phyloP scores from a whole-genome alignment of 2,113 vertebrate genomes.

The Takifugu bimaculatus region DNA sequence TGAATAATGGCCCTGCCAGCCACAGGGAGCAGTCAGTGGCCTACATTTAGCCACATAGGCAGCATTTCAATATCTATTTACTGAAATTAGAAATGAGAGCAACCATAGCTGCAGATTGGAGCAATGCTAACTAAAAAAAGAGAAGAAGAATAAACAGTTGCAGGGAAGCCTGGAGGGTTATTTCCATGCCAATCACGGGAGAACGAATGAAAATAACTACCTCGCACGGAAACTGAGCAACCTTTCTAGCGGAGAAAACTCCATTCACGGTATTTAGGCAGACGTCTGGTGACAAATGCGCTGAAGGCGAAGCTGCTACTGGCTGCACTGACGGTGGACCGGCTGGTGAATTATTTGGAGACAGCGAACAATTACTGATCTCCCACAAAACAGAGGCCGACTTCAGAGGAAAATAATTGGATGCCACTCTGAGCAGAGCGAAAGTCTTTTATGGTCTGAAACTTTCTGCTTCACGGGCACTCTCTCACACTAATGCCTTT shows the following conservation, averaged over 20 bases:
- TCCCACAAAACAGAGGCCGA: constrained; percentile 19
- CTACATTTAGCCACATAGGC: constrained; percentile 53
- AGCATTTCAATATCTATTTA: constrained; percentile 47
- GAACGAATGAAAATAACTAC: constrained; percentile 14
- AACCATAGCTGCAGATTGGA: constrained; percentile 5
- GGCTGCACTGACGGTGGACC: constrained; percentile 1
- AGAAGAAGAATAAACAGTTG: constrained; percentile 14
- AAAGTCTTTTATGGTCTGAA: constrained; percentile 25
- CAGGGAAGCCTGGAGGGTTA: constrained; percentile 15
- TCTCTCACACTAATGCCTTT: constrained; percentile 5
- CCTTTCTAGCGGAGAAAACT: no score
- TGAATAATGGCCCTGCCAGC: constrained; percentile 9
- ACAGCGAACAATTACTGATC: constrained; percentile 7
- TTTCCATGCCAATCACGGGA: constrained; percentile 3
- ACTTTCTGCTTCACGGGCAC: constrained; percentile 17
- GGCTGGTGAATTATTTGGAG: constrained; percentile 1
- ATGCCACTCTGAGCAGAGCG: constrained; percentile 16
- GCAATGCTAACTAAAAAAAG: constrained; percentile 1
- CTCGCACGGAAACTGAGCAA: no score
- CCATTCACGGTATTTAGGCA: constrained; percentile 6
- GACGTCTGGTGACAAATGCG: neutral
- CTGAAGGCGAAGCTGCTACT: neutral
- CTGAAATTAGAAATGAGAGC: constrained; percentile 27
- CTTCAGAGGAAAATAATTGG: constrained; percentile 37
- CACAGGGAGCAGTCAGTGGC: constrained; percentile 34